Percentiles rank a stretch among this genome's conserved stretches.
phyloP scores from a whole-genome alignment of 2,888 invertebrate species.

The Micoletzkya japonica region DNA sequence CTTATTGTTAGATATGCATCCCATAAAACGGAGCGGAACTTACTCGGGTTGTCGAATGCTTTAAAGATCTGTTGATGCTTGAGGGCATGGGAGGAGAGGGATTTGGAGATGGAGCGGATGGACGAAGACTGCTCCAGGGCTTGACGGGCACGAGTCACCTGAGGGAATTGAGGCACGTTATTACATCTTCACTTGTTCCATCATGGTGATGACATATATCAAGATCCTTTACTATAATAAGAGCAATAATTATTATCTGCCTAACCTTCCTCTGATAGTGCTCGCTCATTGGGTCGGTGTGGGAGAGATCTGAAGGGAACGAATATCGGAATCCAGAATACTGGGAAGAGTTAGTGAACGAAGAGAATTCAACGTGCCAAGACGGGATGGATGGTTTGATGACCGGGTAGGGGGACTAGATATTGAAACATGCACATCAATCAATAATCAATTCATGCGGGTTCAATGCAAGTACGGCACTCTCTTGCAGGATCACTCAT shows the following conservation, averaged over 20 bases:
- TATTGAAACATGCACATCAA: too few species aligned
- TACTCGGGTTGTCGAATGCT: conserved; percentile 33
- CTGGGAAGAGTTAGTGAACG: too few species aligned
- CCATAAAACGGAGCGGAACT: too few species aligned
- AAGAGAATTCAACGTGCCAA: too few species aligned
- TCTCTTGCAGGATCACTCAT: too few species aligned
- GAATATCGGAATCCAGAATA: too few species aligned
- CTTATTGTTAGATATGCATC: too few species aligned
- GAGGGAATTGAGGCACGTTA: background rate
- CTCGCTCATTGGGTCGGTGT: conserved; percentile 85
- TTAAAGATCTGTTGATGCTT: conserved; percentile 51
- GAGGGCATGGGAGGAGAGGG: conserved; percentile 55
- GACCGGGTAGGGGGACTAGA: too few species aligned
- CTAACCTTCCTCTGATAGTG: conserved; percentile 79
- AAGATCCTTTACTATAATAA: conserved; percentile 62
- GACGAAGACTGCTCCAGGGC: conserved; percentile 77
- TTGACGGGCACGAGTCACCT: conserved; percentile 74
- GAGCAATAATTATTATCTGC: too few species aligned
- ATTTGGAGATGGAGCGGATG: conserved; percentile 68
- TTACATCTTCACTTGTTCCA: background rate
- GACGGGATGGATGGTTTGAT: too few species aligned
- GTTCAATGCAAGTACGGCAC: too few species aligned
- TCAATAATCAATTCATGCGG: too few species aligned
- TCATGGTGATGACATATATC: background rate
- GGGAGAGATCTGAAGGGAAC: conserved; percentile 76